phyloP scores from a whole-genome alignment of 2,797 vertebrate species.

The Ceyx erithaca region DNA sequence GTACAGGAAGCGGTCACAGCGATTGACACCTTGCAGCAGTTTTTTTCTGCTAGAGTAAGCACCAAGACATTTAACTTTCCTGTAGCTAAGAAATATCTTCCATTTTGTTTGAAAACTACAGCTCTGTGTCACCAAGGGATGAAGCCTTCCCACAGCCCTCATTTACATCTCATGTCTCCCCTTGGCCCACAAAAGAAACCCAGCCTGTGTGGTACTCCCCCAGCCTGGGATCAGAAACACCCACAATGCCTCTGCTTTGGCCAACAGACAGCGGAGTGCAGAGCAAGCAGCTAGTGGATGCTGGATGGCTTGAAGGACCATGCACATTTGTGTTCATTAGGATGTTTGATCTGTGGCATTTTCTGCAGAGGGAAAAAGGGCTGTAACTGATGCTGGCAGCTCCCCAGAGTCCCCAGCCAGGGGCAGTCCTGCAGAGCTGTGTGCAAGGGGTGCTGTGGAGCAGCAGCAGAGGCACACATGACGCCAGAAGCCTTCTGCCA shows the following conservation, averaged over 20 bases:
- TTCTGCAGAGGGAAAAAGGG: background rate
- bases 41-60: background rate
- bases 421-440: background rate
- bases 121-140: background rate
- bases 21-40: background rate
- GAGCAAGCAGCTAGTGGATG: background rate
- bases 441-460: background rate
- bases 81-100: background rate
- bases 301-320: fast-evolving
- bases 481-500: background rate
- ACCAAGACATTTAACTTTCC: background rate
- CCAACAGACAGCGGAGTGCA: too few relatives aligned
- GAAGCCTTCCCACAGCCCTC: background rate
- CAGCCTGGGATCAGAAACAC: background rate
- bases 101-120: background rate
- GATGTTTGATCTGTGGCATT: fast-evolving
- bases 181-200: background rate
- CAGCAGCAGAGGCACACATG: background rate
- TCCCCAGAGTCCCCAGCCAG: background rate
- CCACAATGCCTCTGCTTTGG: background rate
- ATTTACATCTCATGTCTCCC: background rate
- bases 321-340: background rate
- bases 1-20: background rate
- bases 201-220: fast-evolving
- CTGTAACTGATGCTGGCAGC: background rate